Evolutionary conservation across 1,140 invertebrate species (phyloP).

Genomic region (Calosoma granatense): DNA sequence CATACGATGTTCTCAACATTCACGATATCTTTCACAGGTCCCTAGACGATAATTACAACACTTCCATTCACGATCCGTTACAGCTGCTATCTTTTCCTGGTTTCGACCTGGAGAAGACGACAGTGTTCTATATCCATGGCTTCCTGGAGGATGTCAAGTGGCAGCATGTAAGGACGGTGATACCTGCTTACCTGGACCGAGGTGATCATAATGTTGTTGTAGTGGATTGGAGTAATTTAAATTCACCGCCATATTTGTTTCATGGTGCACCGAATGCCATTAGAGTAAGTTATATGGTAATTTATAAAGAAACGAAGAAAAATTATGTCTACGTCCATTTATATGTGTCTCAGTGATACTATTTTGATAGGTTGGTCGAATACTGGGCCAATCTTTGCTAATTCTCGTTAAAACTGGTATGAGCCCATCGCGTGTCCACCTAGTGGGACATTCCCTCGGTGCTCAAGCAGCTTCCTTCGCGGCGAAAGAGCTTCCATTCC

Average conservation of each 20-base stretch:
- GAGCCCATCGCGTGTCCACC: slow-evolving; percentile 42
- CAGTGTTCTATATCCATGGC: slow-evolving; percentile 46
- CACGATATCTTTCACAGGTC: neutral
- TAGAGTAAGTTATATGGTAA: slow-evolving; percentile 29
- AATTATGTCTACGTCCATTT: too few species aligned
- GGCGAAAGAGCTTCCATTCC: neutral
- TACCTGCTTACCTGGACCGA: slow-evolving; percentile 33
- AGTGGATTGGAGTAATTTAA: slow-evolving; percentile 50
- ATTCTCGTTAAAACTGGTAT: slow-evolving; percentile 28
- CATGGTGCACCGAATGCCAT: slow-evolving; percentile 42
- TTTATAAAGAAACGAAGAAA: slow-evolving; percentile 27
- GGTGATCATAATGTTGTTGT: slow-evolving; percentile 38
- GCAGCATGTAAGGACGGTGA: slow-evolving; percentile 43
- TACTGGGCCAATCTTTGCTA: slow-evolving; percentile 13
- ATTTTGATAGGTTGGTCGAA: neutral
- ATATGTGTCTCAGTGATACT: too few species aligned
- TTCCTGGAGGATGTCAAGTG: slow-evolving; percentile 45
- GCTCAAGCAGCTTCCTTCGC: slow-evolving; percentile 57
- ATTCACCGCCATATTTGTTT: slow-evolving; percentile 43
- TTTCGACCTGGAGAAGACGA: slow-evolving; percentile 40
- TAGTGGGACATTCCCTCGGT: slow-evolving; percentile 67
- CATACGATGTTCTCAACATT: too few species aligned
- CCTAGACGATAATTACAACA: neutral
- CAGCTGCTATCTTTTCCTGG: slow-evolving; percentile 24
- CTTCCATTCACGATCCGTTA: neutral